Conservation (phyloP, 2,113 vertebrate genomes). For the Rhabdomys dilectus region DNA sequence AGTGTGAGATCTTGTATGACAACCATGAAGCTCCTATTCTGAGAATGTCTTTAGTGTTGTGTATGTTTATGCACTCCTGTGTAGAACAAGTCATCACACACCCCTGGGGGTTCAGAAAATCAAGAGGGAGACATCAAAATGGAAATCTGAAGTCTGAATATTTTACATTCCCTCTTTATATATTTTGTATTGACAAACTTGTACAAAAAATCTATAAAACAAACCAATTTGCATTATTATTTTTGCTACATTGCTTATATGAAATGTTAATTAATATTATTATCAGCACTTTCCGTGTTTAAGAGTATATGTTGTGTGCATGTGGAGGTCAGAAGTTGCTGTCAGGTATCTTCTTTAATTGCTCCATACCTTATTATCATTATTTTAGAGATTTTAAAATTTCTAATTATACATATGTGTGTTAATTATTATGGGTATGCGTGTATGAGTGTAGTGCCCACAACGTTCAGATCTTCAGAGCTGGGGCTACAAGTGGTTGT, state of each 20-base stretch:
- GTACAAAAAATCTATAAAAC: slow-evolving; percentile 3
- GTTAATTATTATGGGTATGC: not conserved
- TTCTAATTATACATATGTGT: not conserved
- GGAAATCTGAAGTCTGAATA: not conserved
- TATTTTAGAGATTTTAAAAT: not conserved
- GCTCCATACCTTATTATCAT: not conserved
- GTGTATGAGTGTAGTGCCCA: not conserved
- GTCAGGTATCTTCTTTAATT: not conserved
- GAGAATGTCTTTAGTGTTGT: not conserved
- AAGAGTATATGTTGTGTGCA: not conserved
- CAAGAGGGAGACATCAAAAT: not conserved
- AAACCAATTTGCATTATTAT: not conserved
- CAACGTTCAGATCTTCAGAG: not conserved
- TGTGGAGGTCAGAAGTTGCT: not conserved
- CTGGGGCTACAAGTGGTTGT: too few species aligned
- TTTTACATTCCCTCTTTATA: not conserved
- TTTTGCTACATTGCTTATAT: not conserved
- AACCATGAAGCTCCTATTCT: not conserved
- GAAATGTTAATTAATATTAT: not conserved
- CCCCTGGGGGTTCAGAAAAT: not conserved
- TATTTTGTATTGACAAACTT: not conserved
- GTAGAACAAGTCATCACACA: not conserved
- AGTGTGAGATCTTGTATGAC: not conserved
- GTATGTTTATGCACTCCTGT: not conserved
- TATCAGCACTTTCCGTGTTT: not conserved